A percentile compares a stretch with the other conserved stretches of the same genome.
phyloP scores from a whole-genome alignment of 2,113 vertebrate species.

The Tiliqua scincoides region DNA sequence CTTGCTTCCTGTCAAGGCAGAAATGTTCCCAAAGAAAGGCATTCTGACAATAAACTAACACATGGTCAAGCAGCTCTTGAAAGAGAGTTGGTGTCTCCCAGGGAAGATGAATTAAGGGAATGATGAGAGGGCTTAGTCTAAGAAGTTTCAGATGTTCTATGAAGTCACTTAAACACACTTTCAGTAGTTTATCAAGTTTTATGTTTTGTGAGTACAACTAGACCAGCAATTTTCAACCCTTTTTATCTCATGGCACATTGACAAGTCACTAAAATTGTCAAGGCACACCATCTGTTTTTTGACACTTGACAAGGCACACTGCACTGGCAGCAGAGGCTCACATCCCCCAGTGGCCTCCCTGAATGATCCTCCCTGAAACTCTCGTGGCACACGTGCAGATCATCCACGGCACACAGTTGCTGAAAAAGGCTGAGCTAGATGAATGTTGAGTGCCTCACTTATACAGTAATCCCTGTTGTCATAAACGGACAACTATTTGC shows the following conservation, averaged over 20 bases:
- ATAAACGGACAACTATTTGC: not conserved
- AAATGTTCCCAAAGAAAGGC: not conserved
- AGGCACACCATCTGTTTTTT: too few relatives aligned
- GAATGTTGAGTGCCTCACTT: too few relatives aligned
- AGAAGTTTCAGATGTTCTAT: not conserved
- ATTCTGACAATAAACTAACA: not conserved
- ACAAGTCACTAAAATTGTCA: too few relatives aligned
- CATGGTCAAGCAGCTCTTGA: not conserved
- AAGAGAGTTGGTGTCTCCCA: not conserved
- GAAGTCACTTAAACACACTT: fast-evolving
- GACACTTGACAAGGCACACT: too few relatives aligned
- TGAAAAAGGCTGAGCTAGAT: too few relatives aligned
- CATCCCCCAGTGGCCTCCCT: too few relatives aligned
- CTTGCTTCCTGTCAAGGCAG: not conserved
- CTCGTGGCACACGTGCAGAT: too few relatives aligned
- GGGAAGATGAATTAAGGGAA: not conserved
- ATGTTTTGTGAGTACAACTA: not conserved
- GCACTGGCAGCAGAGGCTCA: too few relatives aligned
- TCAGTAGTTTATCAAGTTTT: not conserved
- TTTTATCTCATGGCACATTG: too few relatives aligned
- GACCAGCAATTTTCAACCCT: too few relatives aligned
- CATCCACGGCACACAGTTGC: too few relatives aligned
- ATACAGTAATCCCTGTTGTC: not conserved
- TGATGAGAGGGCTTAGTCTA: not conserved
- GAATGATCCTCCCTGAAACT: too few relatives aligned